A percentile compares a stretch with the other conserved stretches of the same genome.
Evolutionary conservation across 2,113 vertebrate species (phyloP).

Genomic region (Nematolebias whitei): DNA sequence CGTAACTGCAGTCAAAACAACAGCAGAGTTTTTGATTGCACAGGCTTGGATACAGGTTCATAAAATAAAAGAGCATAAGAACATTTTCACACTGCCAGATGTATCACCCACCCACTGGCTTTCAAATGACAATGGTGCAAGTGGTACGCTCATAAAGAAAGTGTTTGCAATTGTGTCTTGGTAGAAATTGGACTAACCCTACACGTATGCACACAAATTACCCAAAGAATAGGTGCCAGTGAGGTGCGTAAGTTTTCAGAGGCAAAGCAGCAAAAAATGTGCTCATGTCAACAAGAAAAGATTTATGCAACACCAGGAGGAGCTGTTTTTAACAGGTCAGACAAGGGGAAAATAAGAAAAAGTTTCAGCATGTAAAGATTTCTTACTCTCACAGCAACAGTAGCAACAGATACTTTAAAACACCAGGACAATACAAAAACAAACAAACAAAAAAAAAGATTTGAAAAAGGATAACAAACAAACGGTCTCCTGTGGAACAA

Average conservation of each 20-base stretch:
- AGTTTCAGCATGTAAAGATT: constrained; percentile 15
- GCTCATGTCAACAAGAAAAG: not conserved
- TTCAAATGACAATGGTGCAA: constrained; percentile 9
- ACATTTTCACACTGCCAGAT: constrained; percentile 29
- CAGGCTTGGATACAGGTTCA: not conserved
- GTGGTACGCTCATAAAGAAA: constrained; percentile 3
- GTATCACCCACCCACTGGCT: constrained; percentile 5
- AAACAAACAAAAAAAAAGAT: no score
- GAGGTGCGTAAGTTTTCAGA: constrained; percentile 33
- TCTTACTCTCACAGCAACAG: constrained; percentile 6
- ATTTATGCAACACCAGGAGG: not conserved
- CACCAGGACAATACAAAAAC: constrained; percentile 44
- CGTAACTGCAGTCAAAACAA: constrained; percentile 1
- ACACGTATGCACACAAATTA: constrained; percentile 17
- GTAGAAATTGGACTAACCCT: constrained; percentile 17
- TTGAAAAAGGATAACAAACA: not conserved
- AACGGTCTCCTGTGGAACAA: constrained; percentile 35
- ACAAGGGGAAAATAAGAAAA: constrained; percentile 17
- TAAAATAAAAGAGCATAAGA: not conserved
- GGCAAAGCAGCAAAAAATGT: constrained; percentile 19
- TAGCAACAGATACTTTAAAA: constrained; percentile 27
- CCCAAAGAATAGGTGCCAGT: constrained; percentile 27
- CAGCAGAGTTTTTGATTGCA: not conserved
- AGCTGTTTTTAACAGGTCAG: constrained; percentile 25
- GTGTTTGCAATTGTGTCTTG: constrained; percentile 13